A percentile compares a stretch with the other conserved stretches of the same genome.
Conservation (phyloP, 1,140 invertebrate genomes). For the Calephelis virginiensis region DNA sequence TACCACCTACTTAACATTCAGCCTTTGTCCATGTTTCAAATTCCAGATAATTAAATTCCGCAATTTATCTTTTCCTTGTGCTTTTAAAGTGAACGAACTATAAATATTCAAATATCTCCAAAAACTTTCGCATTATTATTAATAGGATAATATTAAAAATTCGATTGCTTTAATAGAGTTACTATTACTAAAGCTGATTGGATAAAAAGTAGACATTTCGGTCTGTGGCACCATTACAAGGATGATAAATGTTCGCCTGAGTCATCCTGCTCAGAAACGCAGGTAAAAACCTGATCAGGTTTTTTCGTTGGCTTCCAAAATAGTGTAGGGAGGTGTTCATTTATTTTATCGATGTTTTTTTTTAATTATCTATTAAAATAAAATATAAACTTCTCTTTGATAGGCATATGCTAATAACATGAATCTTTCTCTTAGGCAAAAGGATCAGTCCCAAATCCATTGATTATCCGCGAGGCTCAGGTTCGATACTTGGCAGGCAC, state of each 20-base stretch:
- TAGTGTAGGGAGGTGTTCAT: not conserved
- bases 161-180: slow-evolving; percentile 5
- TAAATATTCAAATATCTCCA: not conserved
- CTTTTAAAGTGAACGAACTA: not conserved
- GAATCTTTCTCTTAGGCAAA: too few relatives aligned
- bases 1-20: too few relatives aligned
- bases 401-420: too few relatives aligned
- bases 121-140: too few relatives aligned
- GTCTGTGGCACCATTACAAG: slow-evolving; percentile 23
- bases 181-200: slow-evolving; percentile 10
- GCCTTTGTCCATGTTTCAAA: too few relatives aligned
- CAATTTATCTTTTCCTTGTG: too few relatives aligned
- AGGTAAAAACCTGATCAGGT: slow-evolving; percentile 30
- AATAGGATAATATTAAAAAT: not conserved
- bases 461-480: too few relatives aligned
- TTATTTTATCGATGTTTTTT: not conserved
- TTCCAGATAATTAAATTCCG: too few relatives aligned
- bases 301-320: slow-evolving; percentile 2
- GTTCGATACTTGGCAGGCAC: too few relatives aligned
- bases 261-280: slow-evolving; percentile 27
- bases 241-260: slow-evolving; percentile 32
- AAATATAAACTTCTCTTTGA: too few relatives aligned
- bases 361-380: not conserved
- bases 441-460: too few relatives aligned
- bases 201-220: slow-evolving; percentile 14